These are phyloP conservation scores for Takifugu ocellatus DNA, from an alignment of 2,797 vertebrate species.

Conservation along the genomic window DNA sequence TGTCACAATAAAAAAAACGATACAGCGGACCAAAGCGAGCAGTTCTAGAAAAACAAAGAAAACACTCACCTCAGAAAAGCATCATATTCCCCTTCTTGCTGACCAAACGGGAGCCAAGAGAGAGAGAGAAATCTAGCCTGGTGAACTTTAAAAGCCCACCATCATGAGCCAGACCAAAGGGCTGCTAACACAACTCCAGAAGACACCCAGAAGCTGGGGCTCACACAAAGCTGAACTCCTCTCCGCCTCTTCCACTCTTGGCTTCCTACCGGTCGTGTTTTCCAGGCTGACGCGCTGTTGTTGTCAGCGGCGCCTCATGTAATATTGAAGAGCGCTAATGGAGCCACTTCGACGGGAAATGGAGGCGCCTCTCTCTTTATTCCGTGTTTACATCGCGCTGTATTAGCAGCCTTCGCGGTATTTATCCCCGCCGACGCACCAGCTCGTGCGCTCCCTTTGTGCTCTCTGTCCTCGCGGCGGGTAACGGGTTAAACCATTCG, in stretches of 20 bases:
- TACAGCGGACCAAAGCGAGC: no score
- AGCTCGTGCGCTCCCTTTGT: slow-evolving; percentile 60
- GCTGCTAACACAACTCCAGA: background rate
- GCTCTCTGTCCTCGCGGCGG: slow-evolving; percentile 39
- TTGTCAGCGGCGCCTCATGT: slow-evolving; percentile 29
- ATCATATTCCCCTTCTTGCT: slow-evolving; percentile 23
- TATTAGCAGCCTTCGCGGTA: background rate
- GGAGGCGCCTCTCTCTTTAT: slow-evolving; percentile 37
- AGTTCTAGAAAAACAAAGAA: slow-evolving; percentile 14
- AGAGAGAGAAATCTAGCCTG: background rate
- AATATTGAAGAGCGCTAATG: slow-evolving; percentile 34
- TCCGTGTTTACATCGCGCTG: slow-evolving; percentile 61
- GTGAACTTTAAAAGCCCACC: slow-evolving; percentile 27
- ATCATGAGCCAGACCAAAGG: slow-evolving; percentile 8
- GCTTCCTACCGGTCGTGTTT: slow-evolving; percentile 19
- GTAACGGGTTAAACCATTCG: slow-evolving; percentile 68
- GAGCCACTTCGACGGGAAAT: background rate
- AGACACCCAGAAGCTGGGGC: slow-evolving; percentile 11
- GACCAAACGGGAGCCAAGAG: no score
- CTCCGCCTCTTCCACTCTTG: slow-evolving; percentile 17
- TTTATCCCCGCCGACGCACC: slow-evolving; percentile 13
- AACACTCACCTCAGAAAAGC: slow-evolving; percentile 49
- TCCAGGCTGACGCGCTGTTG: slow-evolving; percentile 34
- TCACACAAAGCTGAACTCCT: slow-evolving; percentile 58
- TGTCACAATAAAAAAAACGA: no score